Percentiles rank a stretch among this genome's conserved stretches.
These are phyloP conservation scores for Anastrepha ludens DNA, from an alignment of 1,140 invertebrate genomes.

Conservation along the genomic window DNA sequence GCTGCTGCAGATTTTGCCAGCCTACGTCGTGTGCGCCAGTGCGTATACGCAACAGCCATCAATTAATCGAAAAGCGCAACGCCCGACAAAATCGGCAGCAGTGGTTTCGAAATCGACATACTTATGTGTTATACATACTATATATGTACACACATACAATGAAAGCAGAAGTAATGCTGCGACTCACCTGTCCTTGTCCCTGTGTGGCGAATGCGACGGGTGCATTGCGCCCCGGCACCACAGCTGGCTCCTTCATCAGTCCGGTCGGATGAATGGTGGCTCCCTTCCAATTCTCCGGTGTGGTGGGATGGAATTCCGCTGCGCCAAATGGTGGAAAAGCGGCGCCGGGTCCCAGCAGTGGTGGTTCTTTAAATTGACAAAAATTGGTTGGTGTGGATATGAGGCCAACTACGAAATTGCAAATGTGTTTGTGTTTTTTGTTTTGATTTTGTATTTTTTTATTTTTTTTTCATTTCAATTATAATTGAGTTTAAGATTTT, in stretches of 20 bases:
- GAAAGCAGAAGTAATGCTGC: neutral
- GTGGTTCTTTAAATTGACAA: slow-evolving; percentile 74
- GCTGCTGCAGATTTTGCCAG: neutral
- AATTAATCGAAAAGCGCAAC: too few relatives aligned
- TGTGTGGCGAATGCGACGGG: slow-evolving; percentile 71
- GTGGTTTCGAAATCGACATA: neutral
- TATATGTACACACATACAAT: neutral
- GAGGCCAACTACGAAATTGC: slow-evolving; percentile 62
- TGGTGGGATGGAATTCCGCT: slow-evolving; percentile 73
- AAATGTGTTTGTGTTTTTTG: slow-evolving; percentile 64
- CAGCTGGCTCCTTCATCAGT: slow-evolving; percentile 73
- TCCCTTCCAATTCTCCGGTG: slow-evolving; percentile 73
- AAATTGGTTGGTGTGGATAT: slow-evolving; percentile 72
- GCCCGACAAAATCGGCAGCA: neutral
- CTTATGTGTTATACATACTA: neutral
- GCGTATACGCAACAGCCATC: slow-evolving; percentile 40
- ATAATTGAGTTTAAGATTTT: neutral
- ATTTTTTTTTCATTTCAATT: slow-evolving; percentile 3
- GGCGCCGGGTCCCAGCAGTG: slow-evolving; percentile 73
- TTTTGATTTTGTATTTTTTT: slow-evolving; percentile 27
- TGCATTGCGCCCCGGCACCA: slow-evolving; percentile 71
- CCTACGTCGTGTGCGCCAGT: neutral
- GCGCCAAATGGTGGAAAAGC: slow-evolving; percentile 72
- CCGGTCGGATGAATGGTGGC: slow-evolving; percentile 71
- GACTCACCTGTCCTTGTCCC: slow-evolving; percentile 72